These are phyloP conservation scores for Apis laboriosa DNA, from an alignment of 1,140 invertebrate genomes.

Conservation along the genomic window DNA sequence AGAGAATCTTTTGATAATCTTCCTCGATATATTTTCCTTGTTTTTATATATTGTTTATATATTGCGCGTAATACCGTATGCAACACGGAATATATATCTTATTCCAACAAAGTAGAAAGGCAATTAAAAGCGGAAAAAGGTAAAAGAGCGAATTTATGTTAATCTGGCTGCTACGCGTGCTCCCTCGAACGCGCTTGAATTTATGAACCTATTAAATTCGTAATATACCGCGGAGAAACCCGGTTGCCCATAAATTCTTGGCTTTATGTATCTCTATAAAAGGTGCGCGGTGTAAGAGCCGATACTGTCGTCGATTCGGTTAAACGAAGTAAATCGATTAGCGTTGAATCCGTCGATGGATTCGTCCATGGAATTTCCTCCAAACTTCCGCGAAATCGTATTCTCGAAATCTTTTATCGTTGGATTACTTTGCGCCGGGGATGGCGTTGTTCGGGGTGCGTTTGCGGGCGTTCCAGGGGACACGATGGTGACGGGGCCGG, in stretches of 20 bases:
- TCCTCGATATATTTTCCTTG: no score
- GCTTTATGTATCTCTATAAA: slow-evolving; percentile 40
- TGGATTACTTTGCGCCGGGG: neutral
- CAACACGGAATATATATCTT: no score
- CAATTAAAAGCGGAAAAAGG: no score
- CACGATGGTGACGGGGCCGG: slow-evolving; percentile 2
- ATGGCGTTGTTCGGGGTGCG: neutral
- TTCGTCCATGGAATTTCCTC: no score
- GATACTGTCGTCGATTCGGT: neutral
- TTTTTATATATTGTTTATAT: no score
- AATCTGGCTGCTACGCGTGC: no score
- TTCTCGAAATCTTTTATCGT: neutral
- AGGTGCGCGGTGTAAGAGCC: neutral
- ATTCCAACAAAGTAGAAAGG: no score
- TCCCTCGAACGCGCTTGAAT: neutral
- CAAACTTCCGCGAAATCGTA: no score
- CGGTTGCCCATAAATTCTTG: slow-evolving; percentile 8
- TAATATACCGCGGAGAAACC: neutral
- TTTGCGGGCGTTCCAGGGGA: neutral
- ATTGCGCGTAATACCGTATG: no score
- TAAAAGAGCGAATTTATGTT: no score
- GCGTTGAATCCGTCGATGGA: neutral
- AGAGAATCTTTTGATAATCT: no score
- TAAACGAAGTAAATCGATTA: neutral
- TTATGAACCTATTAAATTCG: neutral